These are phyloP conservation scores for Cheilosia pagana DNA, from an alignment of 2,888 invertebrate genomes.

Conservation along the genomic window DNA sequence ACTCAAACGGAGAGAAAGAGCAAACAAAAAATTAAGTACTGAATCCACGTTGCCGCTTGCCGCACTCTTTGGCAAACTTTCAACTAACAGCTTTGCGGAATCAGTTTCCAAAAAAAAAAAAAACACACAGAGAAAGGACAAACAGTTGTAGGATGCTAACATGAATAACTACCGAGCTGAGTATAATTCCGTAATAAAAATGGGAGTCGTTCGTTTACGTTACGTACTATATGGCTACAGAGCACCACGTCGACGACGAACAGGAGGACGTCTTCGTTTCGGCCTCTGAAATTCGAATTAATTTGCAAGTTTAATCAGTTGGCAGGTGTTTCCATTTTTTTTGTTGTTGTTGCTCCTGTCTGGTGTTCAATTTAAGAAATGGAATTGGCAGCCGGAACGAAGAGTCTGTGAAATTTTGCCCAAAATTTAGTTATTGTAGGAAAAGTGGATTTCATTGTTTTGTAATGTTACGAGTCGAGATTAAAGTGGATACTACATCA, in stretches of 20 bases:
- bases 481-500: conserved; percentile 39
- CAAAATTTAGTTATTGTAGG: conserved; percentile 48
- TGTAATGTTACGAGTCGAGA: conserved; percentile 61
- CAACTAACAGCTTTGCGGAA: conserved; percentile 73
- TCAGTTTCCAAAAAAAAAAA: conserved; percentile 47
- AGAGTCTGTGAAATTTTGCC: conserved; percentile 56
- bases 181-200: conserved; percentile 72
- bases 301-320: conserved; percentile 82
- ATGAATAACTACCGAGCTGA: conserved; percentile 72
- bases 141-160: conserved; percentile 70
- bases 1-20: conserved; percentile 3
- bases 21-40: conserved; percentile 27
- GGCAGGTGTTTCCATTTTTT: conserved; percentile 74
- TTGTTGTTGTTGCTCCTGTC: conserved; percentile 70
- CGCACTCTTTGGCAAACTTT: conserved; percentile 67
- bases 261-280: conserved; percentile 57
- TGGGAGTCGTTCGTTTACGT: conserved; percentile 64
- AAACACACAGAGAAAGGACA: conserved; percentile 28
- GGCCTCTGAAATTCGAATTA: conserved; percentile 82
- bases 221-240: conserved; percentile 44
- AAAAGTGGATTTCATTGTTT: conserved; percentile 65
- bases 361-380: conserved; percentile 72
- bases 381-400: conserved; percentile 65
- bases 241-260: conserved; percentile 14
- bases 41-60: conserved; percentile 26